phyloP scores from a whole-genome alignment of 1,140 invertebrate genomes.

The Mya arenaria region DNA sequence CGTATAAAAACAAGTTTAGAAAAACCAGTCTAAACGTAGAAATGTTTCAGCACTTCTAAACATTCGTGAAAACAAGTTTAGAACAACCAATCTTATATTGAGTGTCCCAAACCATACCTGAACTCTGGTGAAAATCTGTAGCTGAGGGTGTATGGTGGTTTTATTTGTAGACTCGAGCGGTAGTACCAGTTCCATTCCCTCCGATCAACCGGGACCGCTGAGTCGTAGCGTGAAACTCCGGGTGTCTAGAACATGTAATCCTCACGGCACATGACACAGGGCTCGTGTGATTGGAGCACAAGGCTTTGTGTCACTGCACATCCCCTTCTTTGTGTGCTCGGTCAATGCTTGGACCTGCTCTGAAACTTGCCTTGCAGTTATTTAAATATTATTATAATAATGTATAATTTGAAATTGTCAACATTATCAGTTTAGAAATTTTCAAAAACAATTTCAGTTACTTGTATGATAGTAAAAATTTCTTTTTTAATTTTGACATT shows the following conservation, averaged over 20 bases:
- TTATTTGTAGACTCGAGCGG: slow-evolving; percentile 77
- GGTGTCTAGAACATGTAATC: slow-evolving; percentile 79
- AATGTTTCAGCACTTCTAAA: no score
- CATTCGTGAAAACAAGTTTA: no score
- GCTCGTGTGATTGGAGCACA: neutral
- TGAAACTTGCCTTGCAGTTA: no score
- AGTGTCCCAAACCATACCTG: neutral
- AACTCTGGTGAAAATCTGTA: neutral
- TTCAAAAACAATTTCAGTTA: no score
- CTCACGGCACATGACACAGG: slow-evolving; percentile 7
- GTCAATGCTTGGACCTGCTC: no score
- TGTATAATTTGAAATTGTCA: no score
- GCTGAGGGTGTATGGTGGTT: slow-evolving; percentile 35
- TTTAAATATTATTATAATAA: no score
- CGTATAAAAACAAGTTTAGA: no score
- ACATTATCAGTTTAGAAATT: no score
- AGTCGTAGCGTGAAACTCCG: slow-evolving; percentile 79
- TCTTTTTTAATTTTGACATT: no score
- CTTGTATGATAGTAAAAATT: no score
- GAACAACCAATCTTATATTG: neutral
- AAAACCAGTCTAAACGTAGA: no score
- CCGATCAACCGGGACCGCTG: slow-evolving; percentile 77
- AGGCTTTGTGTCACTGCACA: neutral
- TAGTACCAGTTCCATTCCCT: slow-evolving; percentile 75
- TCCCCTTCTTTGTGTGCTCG: neutral